A percentile compares a stretch with the other conserved stretches of the same genome.
These are phyloP conservation scores for Mesaphorura yosii DNA, from an alignment of 1,140 invertebrate genomes.

Conservation along the genomic window DNA sequence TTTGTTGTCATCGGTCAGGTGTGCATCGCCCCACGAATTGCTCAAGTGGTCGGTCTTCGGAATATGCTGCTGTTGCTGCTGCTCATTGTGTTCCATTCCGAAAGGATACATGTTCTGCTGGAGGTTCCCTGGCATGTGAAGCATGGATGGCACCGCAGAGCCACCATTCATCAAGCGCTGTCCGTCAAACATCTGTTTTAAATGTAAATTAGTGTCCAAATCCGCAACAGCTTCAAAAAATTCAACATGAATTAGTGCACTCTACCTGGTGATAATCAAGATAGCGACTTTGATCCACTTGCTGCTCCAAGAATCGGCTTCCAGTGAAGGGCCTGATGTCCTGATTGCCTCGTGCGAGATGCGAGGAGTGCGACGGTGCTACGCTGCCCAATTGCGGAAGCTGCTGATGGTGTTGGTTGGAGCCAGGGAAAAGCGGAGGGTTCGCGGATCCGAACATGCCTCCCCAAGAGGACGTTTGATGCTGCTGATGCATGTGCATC, in stretches of 20 bases:
- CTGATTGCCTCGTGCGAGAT: neutral
- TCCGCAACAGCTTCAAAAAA: too few species aligned
- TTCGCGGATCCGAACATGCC: slow-evolving; percentile 13
- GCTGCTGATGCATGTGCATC: neutral
- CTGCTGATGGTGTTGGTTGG: too few species aligned
- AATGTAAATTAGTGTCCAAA: slow-evolving; percentile 2
- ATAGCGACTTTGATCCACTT: slow-evolving; percentile 21
- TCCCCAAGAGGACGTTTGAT: slow-evolving; percentile 5
- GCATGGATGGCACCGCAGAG: slow-evolving; percentile 8
- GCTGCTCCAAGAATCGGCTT: slow-evolving; percentile 24
- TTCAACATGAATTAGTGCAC: too few species aligned
- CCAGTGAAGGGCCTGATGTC: slow-evolving; percentile 18
- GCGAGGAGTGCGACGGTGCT: slow-evolving; percentile 18
- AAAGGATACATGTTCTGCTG: slow-evolving; percentile 25
- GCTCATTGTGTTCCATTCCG: slow-evolving; percentile 20
- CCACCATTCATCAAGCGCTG: slow-evolving; percentile 26
- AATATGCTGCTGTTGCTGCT: slow-evolving; percentile 3
- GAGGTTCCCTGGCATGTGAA: slow-evolving; percentile 22
- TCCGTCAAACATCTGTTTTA: slow-evolving; percentile 20
- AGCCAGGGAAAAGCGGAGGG: slow-evolving; percentile 11
- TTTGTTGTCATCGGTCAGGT: slow-evolving; percentile 24
- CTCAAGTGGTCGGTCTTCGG: slow-evolving; percentile 19
- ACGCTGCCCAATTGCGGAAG: too few species aligned
- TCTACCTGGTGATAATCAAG: slow-evolving; percentile 27
- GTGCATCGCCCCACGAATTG: slow-evolving; percentile 16